These are phyloP conservation scores for Drosophila kuntzei DNA, from an alignment of 2,888 invertebrate genomes.

Conservation along the genomic window DNA sequence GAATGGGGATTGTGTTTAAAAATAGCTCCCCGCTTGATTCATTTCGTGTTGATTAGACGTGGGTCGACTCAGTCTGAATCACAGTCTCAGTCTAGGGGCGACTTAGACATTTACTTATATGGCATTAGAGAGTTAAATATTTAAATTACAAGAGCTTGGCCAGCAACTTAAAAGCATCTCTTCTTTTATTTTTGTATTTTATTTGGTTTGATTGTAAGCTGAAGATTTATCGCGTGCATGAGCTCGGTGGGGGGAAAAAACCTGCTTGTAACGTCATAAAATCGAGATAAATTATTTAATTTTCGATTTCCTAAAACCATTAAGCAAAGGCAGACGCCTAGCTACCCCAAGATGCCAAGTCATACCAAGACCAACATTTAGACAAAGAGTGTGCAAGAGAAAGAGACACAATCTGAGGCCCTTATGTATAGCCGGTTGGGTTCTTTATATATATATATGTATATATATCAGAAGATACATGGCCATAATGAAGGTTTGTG, in stretches of 20 bases:
- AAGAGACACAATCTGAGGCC: constrained; percentile 14
- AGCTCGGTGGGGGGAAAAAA: constrained; percentile 47
- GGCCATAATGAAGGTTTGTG: constrained; percentile 48
- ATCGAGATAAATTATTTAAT: constrained; percentile 80
- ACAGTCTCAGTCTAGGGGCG: constrained; percentile 38
- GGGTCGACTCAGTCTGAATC: constrained; percentile 40
- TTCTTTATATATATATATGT: constrained; percentile 19
- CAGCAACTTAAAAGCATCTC: constrained; percentile 41
- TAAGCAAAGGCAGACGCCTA: constrained; percentile 69
- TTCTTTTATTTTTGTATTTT: constrained; percentile 28
- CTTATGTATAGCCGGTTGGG: constrained; percentile 38
- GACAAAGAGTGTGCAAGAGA: constrained; percentile 8
- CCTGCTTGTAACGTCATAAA: constrained; percentile 78
- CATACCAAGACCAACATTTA: constrained; percentile 44
- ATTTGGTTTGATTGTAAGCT: constrained; percentile 68
- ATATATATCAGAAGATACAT: too few relatives aligned
- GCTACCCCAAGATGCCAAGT: constrained; percentile 70
- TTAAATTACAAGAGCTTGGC: constrained; percentile 42
- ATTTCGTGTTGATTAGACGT: constrained; percentile 49
- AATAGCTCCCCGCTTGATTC: constrained; percentile 49
- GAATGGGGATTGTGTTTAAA: constrained; percentile 42
- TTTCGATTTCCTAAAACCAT: constrained; percentile 81
- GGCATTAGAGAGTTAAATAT: constrained; percentile 54
- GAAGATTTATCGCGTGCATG: constrained; percentile 69
- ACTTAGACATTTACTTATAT: constrained; percentile 30